phyloP scores from a whole-genome alignment of 2,888 invertebrate genomes.

The Elysia crispata region DNA sequence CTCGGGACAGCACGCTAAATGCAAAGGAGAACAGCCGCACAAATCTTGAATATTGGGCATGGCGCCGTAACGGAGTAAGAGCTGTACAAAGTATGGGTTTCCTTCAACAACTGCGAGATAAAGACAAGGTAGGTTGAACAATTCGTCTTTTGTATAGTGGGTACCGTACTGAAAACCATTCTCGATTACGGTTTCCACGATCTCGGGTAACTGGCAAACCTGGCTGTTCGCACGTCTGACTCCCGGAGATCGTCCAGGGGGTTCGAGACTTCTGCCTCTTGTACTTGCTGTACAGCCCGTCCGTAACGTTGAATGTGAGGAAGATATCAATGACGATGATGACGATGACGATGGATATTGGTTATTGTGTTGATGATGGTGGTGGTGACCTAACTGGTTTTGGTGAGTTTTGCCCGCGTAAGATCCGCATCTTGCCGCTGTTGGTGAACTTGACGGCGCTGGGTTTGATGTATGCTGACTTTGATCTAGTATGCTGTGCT shows the following conservation, averaged over 20 bases:
- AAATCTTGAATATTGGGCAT: constrained; percentile 79
- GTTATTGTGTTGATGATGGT: constrained; percentile 1
- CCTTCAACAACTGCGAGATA: constrained; percentile 81
- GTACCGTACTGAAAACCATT: constrained; percentile 26
- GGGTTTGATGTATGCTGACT: background rate
- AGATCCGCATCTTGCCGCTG: background rate
- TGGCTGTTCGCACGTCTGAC: background rate
- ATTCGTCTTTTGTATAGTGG: constrained; percentile 71
- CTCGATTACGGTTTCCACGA: constrained; percentile 45
- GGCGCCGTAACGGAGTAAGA: constrained; percentile 81
- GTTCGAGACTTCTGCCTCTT: constrained; percentile 12
- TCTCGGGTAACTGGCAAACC: constrained; percentile 45
- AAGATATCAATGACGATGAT: background rate
- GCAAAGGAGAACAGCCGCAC: constrained; percentile 81
- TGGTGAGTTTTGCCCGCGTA: constrained; percentile 10
- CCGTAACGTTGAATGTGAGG: background rate
- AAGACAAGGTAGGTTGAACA: constrained; percentile 81
- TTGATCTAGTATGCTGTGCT: background rate
- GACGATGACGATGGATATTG: no score
- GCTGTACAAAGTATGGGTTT: constrained; percentile 79
- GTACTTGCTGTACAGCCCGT: background rate
- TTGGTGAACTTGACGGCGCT: background rate
- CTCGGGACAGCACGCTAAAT: constrained; percentile 81
- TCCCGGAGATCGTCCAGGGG: background rate
- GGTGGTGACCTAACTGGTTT: background rate